Base-by-base conservation (phyloP, 2,888 invertebrate species). In the Eulithis testata region DNA sequence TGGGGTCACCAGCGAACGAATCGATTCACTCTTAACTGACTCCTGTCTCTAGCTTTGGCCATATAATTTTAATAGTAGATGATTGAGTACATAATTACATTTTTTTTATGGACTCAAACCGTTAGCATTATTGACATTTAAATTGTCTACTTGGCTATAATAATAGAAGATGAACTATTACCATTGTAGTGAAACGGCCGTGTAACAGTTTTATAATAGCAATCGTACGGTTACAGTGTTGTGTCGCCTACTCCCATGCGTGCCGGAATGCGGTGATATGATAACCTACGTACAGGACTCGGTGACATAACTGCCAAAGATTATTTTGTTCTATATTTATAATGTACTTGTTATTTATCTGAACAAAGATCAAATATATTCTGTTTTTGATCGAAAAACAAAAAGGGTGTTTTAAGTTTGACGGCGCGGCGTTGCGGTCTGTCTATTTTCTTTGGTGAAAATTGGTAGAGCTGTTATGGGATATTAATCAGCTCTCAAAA, bases 1-100 rank as follows among this genome's bases (percentile, higher is more conserved):
- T 49, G 55, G 61, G 67, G 68, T 62, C 62, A 51, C 61, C 45
- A 14, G 40, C 52, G 52, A 59, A 56, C 63, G 49, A 61, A 68
- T 68, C 68, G 68, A 70, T 68, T 60, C 37, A 52, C 56, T 63
- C 31, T 14, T 52, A 9, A 51, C 55, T 36, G 36, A 47, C 21
- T 31, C 49, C 21, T 47, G 31, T 45, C 40, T 54, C 40, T 21
- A 8, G 0, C n/a, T 44, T 14, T 14, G 2, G 14, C 37, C 53
- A 40, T 11, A 11, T 11, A 14, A 14, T 7, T 8, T 47, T 7
- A 8, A 14, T 8, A 0, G 14, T 47, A 31, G 31, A 47, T 14
- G 5, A 8, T 14, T n/a, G 14, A 9, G 1, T 47, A 6, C 45
- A 47, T 47, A n/a, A n/a, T n/a, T n/a, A n/a, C n/a, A n/a, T 7